Evolutionary conservation across 2,797 vertebrate species (phyloP), one percentile per base, ranked within the genome.

Genomic region (Kryptolebias ocellatus): DNA sequence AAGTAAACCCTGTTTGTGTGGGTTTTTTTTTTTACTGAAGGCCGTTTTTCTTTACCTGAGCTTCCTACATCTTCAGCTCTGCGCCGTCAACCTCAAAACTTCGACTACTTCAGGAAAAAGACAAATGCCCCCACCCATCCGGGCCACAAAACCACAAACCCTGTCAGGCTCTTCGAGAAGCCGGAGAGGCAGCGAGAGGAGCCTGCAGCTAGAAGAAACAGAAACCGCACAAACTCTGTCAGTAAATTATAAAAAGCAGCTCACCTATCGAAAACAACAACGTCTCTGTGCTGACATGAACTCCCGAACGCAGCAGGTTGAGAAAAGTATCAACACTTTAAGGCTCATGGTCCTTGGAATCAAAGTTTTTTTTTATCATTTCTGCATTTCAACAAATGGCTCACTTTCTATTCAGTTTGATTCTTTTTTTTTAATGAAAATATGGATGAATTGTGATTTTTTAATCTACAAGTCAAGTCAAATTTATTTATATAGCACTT

Each of bases 101-200:
- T 17, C 74, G 53, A 74, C 76, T 86, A 73, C 75, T 78, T 84
- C 89, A 90, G 85, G 86, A 86, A 89, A 83, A 78, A 76, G 67
- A 79, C 51, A 82, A 75, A 76, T 28, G 80, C 82, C 85, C 76
- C 87, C 90, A 73, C 91, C 90, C 91, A 90, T 92, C 91, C 91
- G 90, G 90, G 83, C 85, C 89, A 90, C 81, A 86, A 90, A 92
- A 86, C 91, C 90, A 91, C 89, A 89, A 67, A 83, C 75, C 16
- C 64, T 51, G 57, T 62, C 54, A 39, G 45, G 59, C 45, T 60
- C 9, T 14, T 44, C 9, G 60, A 80, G 60, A 49, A 63, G 69
- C 61, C 61, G 17, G 24, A 53, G 37, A 60, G 20, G 52, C 71
- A 71, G 20, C 15, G 12, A 4, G 28, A 53, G 37, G 37, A 12